Conservation (phyloP, 2,113 vertebrate genomes). For the Chloroceryle aenea region DNA sequence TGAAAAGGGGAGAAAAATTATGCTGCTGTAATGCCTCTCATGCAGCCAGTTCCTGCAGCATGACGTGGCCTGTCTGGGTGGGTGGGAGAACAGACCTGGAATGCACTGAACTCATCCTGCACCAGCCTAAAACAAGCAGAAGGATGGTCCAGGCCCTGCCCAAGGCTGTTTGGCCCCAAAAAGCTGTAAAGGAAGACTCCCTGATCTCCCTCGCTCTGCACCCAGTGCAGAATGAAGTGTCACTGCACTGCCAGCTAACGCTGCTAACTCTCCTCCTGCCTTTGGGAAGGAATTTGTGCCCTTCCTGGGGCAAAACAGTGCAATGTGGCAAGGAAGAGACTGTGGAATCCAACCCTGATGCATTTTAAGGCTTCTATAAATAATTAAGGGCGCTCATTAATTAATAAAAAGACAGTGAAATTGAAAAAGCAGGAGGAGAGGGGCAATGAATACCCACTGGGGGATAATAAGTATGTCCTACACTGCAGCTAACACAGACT, state of each 20-base stretch:
- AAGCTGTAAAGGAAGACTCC: background rate
- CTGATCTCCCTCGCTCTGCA: background rate
- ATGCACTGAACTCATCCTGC: background rate
- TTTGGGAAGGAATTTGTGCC: background rate
- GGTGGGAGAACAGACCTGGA: background rate
- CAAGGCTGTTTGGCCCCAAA: background rate
- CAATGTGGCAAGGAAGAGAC: background rate
- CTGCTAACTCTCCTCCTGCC: background rate
- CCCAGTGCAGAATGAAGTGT: background rate
- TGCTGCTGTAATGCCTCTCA: background rate
- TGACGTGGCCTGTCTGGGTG: background rate
- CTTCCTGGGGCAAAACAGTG: background rate
- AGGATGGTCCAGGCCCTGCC: background rate
- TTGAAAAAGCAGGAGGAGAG: slow-evolving; percentile 49
- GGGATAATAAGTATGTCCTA: slow-evolving; percentile 36
- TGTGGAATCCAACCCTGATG: background rate
- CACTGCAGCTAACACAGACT: slow-evolving; percentile 26
- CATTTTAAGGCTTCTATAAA: slow-evolving; percentile 44
- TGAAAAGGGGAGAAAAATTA: background rate
- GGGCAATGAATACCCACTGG: slow-evolving; percentile 23
- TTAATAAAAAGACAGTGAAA: slow-evolving; percentile 53
- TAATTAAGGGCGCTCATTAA: slow-evolving; percentile 52
- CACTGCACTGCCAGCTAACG: background rate
- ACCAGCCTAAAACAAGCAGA: background rate
- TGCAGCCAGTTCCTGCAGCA: background rate